phyloP scores from a whole-genome alignment of 2,888 invertebrate genomes.

The Brachypalpus laphriformis region DNA sequence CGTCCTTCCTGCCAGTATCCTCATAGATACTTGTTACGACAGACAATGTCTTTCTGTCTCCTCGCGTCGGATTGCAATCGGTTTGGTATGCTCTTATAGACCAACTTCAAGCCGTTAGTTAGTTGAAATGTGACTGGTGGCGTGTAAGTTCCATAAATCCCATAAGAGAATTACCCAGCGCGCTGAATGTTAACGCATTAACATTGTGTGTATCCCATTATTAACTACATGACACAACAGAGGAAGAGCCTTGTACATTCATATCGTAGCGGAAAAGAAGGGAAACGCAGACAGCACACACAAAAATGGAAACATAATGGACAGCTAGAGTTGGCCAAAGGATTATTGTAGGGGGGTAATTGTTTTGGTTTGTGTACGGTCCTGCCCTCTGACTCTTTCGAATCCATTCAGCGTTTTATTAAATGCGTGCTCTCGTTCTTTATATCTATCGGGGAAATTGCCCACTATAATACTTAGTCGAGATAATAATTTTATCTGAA shows the following conservation, averaged over 20 bases:
- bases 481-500: slow-evolving; percentile 70
- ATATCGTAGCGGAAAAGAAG: neutral
- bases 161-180: slow-evolving; percentile 36
- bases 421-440: slow-evolving; percentile 38
- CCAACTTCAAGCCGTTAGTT: slow-evolving; percentile 20
- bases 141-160: slow-evolving; percentile 54
- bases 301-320: slow-evolving; percentile 12
- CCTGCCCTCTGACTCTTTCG: neutral
- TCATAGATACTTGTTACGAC: slow-evolving; percentile 56
- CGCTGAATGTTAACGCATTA: slow-evolving; percentile 66
- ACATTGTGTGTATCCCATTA: slow-evolving; percentile 46
- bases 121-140: slow-evolving; percentile 50
- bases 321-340: slow-evolving; percentile 42
- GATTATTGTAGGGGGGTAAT: slow-evolving; percentile 64
- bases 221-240: slow-evolving; percentile 27
- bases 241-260: neutral
- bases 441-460: slow-evolving; percentile 54
- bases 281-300: neutral
- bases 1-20: slow-evolving; percentile 16
- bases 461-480: slow-evolving; percentile 60
- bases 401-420: slow-evolving; percentile 31
- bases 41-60: slow-evolving; percentile 51
- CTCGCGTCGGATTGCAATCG: slow-evolving; percentile 44
- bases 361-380: slow-evolving; percentile 32
- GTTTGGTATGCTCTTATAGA: slow-evolving; percentile 34